These are phyloP conservation scores for Epistrophella euchroma DNA, from an alignment of 2,888 invertebrate genomes.

Conservation along the genomic window DNA sequence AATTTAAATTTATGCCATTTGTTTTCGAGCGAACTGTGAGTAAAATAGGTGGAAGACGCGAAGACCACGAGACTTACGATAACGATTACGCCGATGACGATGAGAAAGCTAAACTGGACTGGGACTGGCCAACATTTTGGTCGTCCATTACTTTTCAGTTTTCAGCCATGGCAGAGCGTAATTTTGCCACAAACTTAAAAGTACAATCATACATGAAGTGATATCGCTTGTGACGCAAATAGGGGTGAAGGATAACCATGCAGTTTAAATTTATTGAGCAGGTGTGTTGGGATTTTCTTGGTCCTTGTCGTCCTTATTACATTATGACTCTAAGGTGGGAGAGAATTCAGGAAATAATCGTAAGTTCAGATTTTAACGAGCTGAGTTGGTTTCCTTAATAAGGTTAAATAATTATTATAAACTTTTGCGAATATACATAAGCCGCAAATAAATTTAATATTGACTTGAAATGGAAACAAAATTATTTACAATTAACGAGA, in stretches of 20 bases:
- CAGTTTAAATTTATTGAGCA: conserved; percentile 71
- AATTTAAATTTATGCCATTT: conserved; percentile 79
- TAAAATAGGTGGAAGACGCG: conserved; percentile 63
- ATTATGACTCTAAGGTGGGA: conserved; percentile 34
- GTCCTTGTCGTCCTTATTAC: conserved; percentile 58
- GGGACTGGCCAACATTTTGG: conserved; percentile 56
- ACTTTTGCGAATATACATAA: not conserved
- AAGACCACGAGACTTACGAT: conserved; percentile 56
- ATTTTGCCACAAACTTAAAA: conserved; percentile 55
- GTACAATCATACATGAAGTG: conserved; percentile 35
- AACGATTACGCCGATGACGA: conserved; percentile 20
- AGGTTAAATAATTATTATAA: not conserved
- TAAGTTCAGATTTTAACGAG: conserved; percentile 55
- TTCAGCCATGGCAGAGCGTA: conserved; percentile 49
- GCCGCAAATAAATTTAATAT: too few species aligned
- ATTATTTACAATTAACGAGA: too few species aligned
- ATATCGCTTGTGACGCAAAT: conserved; percentile 10
- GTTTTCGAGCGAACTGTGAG: conserved; percentile 56
- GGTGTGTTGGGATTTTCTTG: conserved; percentile 61
- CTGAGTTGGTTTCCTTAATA: conserved; percentile 5
- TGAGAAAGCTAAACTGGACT: not conserved
- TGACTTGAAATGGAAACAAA: too few species aligned
- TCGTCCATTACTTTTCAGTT: conserved; percentile 57
- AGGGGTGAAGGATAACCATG: conserved; percentile 64
- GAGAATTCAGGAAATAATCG: conserved; percentile 24